Evolutionary conservation across 2,113 vertebrate species (phyloP).

Genomic region (Notiomystis cincta): DNA sequence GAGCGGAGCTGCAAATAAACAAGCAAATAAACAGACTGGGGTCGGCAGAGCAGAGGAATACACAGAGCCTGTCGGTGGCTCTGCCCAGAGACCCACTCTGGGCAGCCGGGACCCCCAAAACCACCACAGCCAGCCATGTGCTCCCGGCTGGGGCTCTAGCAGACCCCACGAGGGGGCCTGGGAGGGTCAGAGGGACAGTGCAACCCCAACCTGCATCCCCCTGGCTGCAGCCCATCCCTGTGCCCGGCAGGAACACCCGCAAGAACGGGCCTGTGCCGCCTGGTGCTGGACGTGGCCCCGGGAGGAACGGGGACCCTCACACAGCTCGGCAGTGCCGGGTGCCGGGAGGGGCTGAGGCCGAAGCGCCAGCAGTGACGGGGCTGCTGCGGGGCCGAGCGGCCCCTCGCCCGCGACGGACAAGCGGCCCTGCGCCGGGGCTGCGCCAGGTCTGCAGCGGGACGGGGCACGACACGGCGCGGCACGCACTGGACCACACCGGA

Average conservation of each 20-base stretch:
- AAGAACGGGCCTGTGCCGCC: neutral
- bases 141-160: neutral
- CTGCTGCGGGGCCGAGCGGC: neutral
- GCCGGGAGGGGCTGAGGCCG: neutral
- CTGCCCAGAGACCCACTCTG: neutral
- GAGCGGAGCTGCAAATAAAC: neutral
- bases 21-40: neutral
- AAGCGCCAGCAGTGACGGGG: neutral
- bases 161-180: neutral
- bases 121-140: neutral
- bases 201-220: neutral
- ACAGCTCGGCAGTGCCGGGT: neutral
- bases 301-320: neutral
- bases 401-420: neutral
- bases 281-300: neutral
- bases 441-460: constrained; percentile 16
- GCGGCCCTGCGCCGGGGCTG: neutral
- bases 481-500: neutral
- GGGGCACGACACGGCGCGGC: neutral
- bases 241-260: neutral
- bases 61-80: neutral
- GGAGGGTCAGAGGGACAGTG: neutral
- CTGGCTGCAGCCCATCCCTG: neutral
- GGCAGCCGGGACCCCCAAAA: neutral
- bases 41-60: neutral